Percentiles rank a stretch among this genome's conserved stretches.
phyloP scores from a whole-genome alignment of 2,888 invertebrate genomes.

The Apamea anceps region DNA sequence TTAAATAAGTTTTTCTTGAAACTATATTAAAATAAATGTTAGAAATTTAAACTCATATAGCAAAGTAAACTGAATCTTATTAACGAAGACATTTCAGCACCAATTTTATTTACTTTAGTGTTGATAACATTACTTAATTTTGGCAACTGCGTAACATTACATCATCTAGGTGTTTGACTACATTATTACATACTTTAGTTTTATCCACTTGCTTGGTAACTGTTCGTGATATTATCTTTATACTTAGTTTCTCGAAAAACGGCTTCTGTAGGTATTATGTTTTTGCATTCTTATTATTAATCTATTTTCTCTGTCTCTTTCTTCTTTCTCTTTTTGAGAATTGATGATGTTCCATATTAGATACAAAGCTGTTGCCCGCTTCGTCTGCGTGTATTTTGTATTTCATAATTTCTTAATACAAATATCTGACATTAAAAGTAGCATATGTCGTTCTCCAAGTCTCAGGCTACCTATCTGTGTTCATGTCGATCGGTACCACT shows the following conservation, averaged over 20 bases:
- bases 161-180: conserved; percentile 16
- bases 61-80: not conserved
- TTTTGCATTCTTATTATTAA: not conserved
- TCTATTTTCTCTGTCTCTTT: too few species aligned
- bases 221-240: not conserved
- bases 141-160: conserved; percentile 19
- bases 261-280: not conserved
- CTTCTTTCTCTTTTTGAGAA: not conserved
- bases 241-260: not conserved
- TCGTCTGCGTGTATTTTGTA: not conserved
- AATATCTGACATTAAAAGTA: not conserved
- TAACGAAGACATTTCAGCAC: conserved; percentile 13
- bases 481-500: not conserved
- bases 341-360: too few species aligned
- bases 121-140: conserved; percentile 36
- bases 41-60: not conserved
- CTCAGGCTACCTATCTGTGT: not conserved
- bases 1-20: not conserved
- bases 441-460: not conserved
- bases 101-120: conserved; percentile 7
- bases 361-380: not conserved
- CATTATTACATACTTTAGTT: not conserved
- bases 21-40: not conserved
- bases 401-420: not conserved
- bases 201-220: conserved; percentile 24